Base-by-base conservation (phyloP, 1,140 invertebrate species). In the Pentalonia nigronervosa region DNA sequence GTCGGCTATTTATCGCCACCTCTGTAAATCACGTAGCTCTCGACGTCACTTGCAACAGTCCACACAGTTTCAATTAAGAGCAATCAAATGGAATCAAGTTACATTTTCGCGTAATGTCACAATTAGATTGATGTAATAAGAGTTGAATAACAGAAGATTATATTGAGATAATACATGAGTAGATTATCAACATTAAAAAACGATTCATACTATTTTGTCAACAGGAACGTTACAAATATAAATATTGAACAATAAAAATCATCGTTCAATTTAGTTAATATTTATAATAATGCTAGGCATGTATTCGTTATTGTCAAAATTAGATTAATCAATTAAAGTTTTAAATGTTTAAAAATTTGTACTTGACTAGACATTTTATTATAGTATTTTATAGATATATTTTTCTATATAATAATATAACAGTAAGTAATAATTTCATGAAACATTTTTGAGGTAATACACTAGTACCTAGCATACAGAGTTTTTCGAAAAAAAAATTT, bases 21-120 rank as follows among this genome's bases (percentile, higher is more conserved):
- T 92, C 91, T 83, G 76, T 92, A 92, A 92, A 92, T 92, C 91
- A 92, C 76, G 30, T n/a, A 50, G 23, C 47, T 81, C 91, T 92
- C 91, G 21, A 81, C 91, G 91, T 92, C 91, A 92, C 45, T 92
- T 84, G 67, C 91, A 92, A 81, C 30, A 48, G 67, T 83, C 60
- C 67, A 50, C 41, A 48, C 76, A 25, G 91, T 50, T 92, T 92
- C 47, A 84, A 81, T 92, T 92, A 92, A 81, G 47, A 34, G 50
- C 67, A 92, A 84, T 92, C 91, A 92, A 92, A 92, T 56, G 88
- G 87, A 34, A 89, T 89, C 47, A n/a, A 48, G n/a, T 89, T 30
- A 53, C 87, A 56, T 89, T 56, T 41, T 36, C 34, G n/a, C 21
- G 50, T 30, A 89, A 89, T 56, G 88, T 56, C 88, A 41, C 88